A percentile compares a stretch with the other conserved stretches of the same genome.
phyloP scores from a whole-genome alignment of 2,888 invertebrate genomes.

The Amiota mariae region DNA sequence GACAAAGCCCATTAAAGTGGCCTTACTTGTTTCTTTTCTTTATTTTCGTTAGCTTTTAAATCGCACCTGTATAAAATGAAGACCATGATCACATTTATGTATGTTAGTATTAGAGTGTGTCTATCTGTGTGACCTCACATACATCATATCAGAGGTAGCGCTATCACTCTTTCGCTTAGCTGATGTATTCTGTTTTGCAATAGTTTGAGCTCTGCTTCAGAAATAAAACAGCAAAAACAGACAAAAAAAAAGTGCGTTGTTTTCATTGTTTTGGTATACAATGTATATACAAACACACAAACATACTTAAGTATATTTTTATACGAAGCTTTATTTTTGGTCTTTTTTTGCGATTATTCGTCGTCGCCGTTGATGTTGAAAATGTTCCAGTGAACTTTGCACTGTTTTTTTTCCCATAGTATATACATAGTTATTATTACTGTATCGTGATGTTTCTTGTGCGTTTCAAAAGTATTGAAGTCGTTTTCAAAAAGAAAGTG shows the following conservation, averaged over 20 bases:
- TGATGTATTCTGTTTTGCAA: constrained; percentile 1
- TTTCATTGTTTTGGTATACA: background rate
- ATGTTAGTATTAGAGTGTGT: background rate
- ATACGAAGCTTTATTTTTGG: background rate
- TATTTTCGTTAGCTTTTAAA: background rate
- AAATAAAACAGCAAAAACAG: background rate
- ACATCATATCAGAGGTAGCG: background rate
- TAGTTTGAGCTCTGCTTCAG: constrained; percentile 9
- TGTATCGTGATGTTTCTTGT: too few relatives aligned
- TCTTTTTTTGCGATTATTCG: background rate
- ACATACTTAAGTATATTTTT: background rate
- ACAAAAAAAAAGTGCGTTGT: background rate
- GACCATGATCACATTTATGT: constrained; percentile 13
- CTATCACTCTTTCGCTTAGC: background rate
- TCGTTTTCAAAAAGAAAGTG: background rate
- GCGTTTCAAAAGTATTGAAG: too few relatives aligned
- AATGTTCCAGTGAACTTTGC: constrained; percentile 25
- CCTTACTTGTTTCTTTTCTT: constrained; percentile 8
- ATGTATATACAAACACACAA: background rate
- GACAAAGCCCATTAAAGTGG: background rate
- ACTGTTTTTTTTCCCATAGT: background rate
- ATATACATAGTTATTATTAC: too few relatives aligned
- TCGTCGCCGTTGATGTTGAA: background rate
- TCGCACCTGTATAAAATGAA: constrained; percentile 13
- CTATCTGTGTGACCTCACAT: constrained; percentile 18